phyloP scores from a whole-genome alignment of 35 echinoderm and acorn worm species.

The Ophioderma brevispina region DNA sequence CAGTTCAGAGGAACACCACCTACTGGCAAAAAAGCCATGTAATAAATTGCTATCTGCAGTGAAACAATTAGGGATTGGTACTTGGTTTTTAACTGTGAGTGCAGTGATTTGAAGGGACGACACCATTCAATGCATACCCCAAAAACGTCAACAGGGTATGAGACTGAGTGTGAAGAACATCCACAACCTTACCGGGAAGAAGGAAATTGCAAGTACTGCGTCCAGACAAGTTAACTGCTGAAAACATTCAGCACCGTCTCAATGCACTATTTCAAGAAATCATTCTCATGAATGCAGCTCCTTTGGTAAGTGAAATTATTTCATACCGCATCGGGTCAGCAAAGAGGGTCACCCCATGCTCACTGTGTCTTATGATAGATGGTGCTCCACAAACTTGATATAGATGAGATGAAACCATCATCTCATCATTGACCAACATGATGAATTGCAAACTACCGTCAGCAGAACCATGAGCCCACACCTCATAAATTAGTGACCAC shows the following conservation, averaged over 20 bases:
- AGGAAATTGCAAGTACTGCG: slow-evolving; percentile 31
- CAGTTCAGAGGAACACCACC: slow-evolving; percentile 2
- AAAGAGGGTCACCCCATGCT: slow-evolving; percentile 46
- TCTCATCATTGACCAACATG: slow-evolving; percentile 57
- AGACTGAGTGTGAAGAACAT: slow-evolving; percentile 10
- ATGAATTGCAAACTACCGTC: slow-evolving; percentile 47
- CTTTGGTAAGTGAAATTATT: slow-evolving; percentile 43
- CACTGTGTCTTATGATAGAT: slow-evolving; percentile 64
- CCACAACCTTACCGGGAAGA: slow-evolving; percentile 21
- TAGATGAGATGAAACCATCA: slow-evolving; percentile 34
- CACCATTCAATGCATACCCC: slow-evolving; percentile 41
- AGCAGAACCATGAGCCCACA: slow-evolving; percentile 20
- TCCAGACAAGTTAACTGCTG: slow-evolving; percentile 70
- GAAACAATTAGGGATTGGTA: slow-evolving; percentile 53
- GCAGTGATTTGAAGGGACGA: slow-evolving; percentile 60
- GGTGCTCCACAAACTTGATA: slow-evolving; percentile 32
- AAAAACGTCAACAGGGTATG: slow-evolving; percentile 21
- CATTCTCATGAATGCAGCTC: slow-evolving; percentile 23
- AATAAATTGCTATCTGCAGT: slow-evolving; percentile 36
- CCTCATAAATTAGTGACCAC: slow-evolving; percentile 50
- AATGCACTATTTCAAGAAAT: slow-evolving; percentile 33
- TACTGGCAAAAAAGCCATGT: slow-evolving; percentile 39
- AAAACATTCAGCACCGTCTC: slow-evolving; percentile 66
- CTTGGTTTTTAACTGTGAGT: slow-evolving; percentile 74
- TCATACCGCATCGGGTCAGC: slow-evolving; percentile 63